Percentiles rank a stretch among this genome's conserved stretches.
Conservation (phyloP, 2,888 invertebrate species). For the Caenorhabditis auriculariae region DNA sequence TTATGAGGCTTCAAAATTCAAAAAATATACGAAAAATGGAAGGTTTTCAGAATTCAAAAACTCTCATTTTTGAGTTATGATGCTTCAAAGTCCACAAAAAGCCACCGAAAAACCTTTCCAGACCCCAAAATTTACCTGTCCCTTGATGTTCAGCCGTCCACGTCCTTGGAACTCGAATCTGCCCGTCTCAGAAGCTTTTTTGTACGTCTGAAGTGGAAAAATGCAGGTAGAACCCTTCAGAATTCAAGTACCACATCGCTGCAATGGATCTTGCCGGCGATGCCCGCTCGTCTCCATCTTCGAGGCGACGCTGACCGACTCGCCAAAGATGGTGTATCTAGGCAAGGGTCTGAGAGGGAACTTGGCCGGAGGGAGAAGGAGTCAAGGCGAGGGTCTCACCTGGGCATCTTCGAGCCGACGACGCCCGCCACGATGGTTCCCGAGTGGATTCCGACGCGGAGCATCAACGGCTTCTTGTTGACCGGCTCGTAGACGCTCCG, state of each 20-base stretch:
- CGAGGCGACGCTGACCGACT: conserved; percentile 50
- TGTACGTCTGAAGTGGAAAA: conserved; percentile 16
- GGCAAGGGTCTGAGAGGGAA: not conserved
- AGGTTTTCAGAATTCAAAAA: no score
- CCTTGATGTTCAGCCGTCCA: conserved; percentile 46
- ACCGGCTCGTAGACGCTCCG: conserved; percentile 50
- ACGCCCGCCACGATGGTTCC: conserved; percentile 55
- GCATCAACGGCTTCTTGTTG: conserved; percentile 31
- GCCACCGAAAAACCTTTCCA: no score
- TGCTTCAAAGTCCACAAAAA: no score
- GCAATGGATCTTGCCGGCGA: conserved; percentile 49
- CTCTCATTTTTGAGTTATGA: no score
- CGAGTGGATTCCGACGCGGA: conserved; percentile 45
- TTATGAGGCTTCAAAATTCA: no score
- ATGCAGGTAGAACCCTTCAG: not conserved
- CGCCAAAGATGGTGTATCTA: conserved; percentile 52
- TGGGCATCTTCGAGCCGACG: conserved; percentile 50
- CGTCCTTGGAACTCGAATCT: conserved; percentile 52
- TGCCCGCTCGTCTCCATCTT: conserved; percentile 47
- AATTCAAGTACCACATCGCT: conserved; percentile 5
- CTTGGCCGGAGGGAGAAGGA: not conserved
- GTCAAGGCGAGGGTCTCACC: conserved; percentile 9
- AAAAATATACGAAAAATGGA: no score
- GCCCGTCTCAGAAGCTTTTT: conserved; percentile 44
- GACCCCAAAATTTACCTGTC: conserved; percentile 32